Percentiles rank a stretch among this genome's conserved stretches.
Conservation (phyloP, 2,888 invertebrate genomes). For the Synergus itoensis region DNA sequence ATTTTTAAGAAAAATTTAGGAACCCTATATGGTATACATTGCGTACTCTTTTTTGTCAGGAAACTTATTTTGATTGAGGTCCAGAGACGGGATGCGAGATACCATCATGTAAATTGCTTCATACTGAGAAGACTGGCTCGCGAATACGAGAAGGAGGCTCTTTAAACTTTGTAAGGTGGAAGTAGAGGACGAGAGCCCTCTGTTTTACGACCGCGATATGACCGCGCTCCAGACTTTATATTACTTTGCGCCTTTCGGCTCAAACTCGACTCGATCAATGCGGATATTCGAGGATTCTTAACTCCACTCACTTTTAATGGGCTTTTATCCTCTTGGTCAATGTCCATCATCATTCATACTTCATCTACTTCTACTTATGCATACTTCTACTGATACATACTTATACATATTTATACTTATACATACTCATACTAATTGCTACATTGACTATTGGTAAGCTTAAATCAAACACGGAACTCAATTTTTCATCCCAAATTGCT, state of each 20-base stretch:
- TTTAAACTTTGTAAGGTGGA: conserved; percentile 62
- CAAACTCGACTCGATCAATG: conserved; percentile 50
- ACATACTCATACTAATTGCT: neutral
- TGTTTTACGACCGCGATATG: conserved; percentile 72
- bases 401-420: neutral
- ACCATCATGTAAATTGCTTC: conserved; percentile 69
- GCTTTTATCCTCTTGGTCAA: neutral
- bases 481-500: neutral
- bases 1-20: neutral
- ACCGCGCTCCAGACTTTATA: conserved; percentile 70
- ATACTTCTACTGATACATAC: neutral
- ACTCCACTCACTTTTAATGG: conserved; percentile 52
- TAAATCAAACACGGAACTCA: too few relatives aligned
- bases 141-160: conserved; percentile 59
- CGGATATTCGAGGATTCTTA: conserved; percentile 45
- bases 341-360: neutral
- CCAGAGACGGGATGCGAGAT: conserved; percentile 48
- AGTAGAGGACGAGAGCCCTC: conserved; percentile 61
- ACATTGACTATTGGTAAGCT: too few relatives aligned
- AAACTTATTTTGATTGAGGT: neutral
- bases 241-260: conserved; percentile 66
- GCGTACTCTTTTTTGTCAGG: conserved; percentile 6
- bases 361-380: neutral
- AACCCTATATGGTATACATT: neutral
- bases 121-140: conserved; percentile 58